Conservation (phyloP, 1,140 invertebrate genomes). For the Drosophila persimilis region DNA sequence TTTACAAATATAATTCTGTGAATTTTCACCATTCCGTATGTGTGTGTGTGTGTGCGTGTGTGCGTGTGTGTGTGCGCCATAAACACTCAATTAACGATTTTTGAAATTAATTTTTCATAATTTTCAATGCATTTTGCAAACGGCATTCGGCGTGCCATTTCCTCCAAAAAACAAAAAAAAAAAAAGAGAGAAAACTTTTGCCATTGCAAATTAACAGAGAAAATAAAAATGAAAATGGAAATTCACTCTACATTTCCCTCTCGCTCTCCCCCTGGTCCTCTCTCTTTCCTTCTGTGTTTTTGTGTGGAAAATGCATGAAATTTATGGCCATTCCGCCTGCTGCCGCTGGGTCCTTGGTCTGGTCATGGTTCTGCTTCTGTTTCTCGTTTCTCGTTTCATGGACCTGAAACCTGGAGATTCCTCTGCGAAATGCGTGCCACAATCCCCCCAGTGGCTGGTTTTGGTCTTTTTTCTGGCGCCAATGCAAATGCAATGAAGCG, state of each 20-base stretch:
- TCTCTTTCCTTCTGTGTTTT: slow-evolving; percentile 18
- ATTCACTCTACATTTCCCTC: slow-evolving; percentile 12
- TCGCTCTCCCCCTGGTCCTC: neutral
- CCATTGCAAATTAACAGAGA: slow-evolving; percentile 71
- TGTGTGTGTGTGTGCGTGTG: slow-evolving; percentile 33
- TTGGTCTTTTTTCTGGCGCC: slow-evolving; percentile 48
- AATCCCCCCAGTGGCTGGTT: slow-evolving; percentile 22
- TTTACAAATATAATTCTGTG: too few species aligned
- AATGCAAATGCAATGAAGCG: slow-evolving; percentile 54
- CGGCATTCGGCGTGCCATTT: slow-evolving; percentile 52
- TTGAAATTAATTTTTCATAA: slow-evolving; percentile 82
- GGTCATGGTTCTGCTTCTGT: slow-evolving; percentile 17
- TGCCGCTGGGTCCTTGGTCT: slow-evolving; percentile 24
- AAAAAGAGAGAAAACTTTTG: neutral
- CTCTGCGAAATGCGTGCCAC: slow-evolving; percentile 43
- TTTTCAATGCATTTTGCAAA: slow-evolving; percentile 44
- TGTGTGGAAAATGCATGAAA: slow-evolving; percentile 72
- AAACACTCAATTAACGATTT: slow-evolving; percentile 83
- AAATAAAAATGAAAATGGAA: slow-evolving; percentile 65
- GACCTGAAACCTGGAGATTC: slow-evolving; percentile 39
- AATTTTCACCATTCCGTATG: slow-evolving; percentile 12
- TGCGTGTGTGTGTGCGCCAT: slow-evolving; percentile 47
- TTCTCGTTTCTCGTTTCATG: neutral
- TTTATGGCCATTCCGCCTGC: slow-evolving; percentile 45
- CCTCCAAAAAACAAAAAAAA: slow-evolving; percentile 7